Base-by-base conservation (phyloP, 2,113 vertebrate genomes). In the Leptobrachium ailaonicum region DNA sequence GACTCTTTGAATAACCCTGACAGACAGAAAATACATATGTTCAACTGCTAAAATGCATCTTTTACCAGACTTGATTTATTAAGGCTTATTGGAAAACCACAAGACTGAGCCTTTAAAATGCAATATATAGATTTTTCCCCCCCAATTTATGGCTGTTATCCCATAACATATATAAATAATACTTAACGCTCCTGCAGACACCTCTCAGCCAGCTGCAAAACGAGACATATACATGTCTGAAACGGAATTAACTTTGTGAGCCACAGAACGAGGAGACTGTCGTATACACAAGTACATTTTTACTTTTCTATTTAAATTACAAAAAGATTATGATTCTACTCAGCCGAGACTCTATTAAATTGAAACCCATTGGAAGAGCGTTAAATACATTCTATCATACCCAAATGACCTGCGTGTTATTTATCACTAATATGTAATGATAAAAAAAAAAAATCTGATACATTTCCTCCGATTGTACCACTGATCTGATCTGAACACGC, bases 401-500 rank as follows among this genome's bases (percentile, higher is more conserved):
- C 83, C 84, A 86, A 92, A 87, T 85, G 86, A 91, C 83, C 82
- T 87, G 88, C 85, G 84, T 84, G 85, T 91, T 91, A 93, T 92
- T 93, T 92, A 92, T 93, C 89, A 90, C 88, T 92, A 90, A 92
- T 89, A 92, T 89, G 91, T 92, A 92, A 93, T 92, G 92, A 93
- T 90, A 87, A 90, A 89, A 89, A 89, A 68, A 44, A 32, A 32
- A 32, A 32, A 32, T 41, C 88, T 87, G 92, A 86, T 90, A 90
- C 90, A 84, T 90, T 88, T 88, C 88, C 82, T 32, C 88, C 1
- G 87, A 90, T 92, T 86, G 90, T 85, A 85, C 84, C 86, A 87
- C 87, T 87, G 92, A 93, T 92, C 89, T 90, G 90, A 88, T 91
- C 88, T 70, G 80, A 88, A 83, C 84, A 82, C 80, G 89, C 91